Percentiles rank a stretch among this genome's conserved stretches.
Evolutionary conservation across 2,113 vertebrate species (phyloP).

Genomic region (Circaetus cinerascens): DNA sequence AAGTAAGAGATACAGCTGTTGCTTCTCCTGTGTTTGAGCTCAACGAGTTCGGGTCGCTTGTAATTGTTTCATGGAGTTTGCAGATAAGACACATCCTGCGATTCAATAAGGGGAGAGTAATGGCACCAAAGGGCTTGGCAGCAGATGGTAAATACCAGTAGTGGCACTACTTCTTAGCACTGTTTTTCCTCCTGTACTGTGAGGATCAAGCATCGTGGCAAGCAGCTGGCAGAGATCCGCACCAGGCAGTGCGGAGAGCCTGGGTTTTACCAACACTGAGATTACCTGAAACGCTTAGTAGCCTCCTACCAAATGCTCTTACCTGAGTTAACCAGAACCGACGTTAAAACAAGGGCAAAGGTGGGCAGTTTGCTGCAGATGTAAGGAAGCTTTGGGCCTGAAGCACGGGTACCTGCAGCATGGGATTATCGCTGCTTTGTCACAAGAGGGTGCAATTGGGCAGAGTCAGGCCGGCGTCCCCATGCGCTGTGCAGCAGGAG

Average conservation of each 20-base stretch:
- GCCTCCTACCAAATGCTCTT: background rate
- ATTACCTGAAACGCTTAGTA: rapidly evolving
- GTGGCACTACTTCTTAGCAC: background rate
- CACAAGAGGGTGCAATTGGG: slow-evolving; percentile 38
- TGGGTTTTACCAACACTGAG: rapidly evolving
- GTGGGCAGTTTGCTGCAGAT: background rate
- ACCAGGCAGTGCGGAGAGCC: background rate
- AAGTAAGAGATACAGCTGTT: background rate
- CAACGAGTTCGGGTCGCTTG: background rate
- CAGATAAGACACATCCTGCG: background rate
- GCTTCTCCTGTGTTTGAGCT: background rate
- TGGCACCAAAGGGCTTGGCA: background rate
- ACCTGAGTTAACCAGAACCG: background rate
- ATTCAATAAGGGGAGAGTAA: rapidly evolving
- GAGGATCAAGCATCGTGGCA: background rate
- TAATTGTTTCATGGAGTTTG: background rate
- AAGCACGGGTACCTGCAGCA: background rate
- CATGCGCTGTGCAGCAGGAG: background rate
- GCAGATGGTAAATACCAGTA: rapidly evolving
- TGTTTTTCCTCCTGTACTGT: background rate
- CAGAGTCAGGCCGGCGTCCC: background rate
- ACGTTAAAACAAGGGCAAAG: background rate
- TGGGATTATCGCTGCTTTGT: background rate
- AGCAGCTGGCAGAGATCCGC: background rate
- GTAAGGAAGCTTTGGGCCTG: background rate